Conservation (phyloP, 2,888 invertebrate genomes). For the Drosophila ochracea region DNA sequence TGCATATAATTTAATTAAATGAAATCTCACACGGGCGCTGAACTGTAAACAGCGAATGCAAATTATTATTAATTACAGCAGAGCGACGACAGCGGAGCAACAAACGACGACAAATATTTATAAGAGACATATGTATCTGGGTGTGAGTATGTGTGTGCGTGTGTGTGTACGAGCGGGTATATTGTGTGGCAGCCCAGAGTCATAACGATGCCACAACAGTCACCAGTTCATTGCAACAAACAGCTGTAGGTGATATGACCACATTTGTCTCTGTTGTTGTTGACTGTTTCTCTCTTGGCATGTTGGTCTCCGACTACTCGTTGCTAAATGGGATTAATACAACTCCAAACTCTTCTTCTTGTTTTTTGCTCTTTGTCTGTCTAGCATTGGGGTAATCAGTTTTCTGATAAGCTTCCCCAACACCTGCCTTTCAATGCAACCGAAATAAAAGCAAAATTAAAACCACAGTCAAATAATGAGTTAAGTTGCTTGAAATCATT, state of each 20-base stretch:
- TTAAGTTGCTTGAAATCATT: slow-evolving; percentile 20
- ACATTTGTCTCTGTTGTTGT: slow-evolving; percentile 18
- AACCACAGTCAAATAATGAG: slow-evolving; percentile 16
- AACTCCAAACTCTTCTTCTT: slow-evolving; percentile 27
- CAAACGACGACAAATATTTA: slow-evolving; percentile 67
- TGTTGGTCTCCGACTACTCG: slow-evolving; percentile 19
- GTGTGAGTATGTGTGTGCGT: slow-evolving; percentile 7
- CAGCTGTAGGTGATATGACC: slow-evolving; percentile 49
- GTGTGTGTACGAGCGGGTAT: slow-evolving; percentile 10
- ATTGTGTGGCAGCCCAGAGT: slow-evolving; percentile 35
- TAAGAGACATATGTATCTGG: slow-evolving; percentile 47
- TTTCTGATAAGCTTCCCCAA: neutral
- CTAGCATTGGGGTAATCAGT: slow-evolving; percentile 18
- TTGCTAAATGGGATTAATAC: slow-evolving; percentile 48
- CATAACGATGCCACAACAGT: slow-evolving; percentile 58
- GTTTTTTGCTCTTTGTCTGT: slow-evolving; percentile 22
- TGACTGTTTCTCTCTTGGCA: slow-evolving; percentile 12
- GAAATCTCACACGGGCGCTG: slow-evolving; percentile 79
- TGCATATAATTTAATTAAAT: slow-evolving; percentile 71
- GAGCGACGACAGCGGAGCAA: slow-evolving; percentile 63
- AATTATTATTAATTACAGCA: slow-evolving; percentile 76
- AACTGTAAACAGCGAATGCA: slow-evolving; percentile 80
- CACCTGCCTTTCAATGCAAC: neutral
- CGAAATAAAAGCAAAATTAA: slow-evolving; percentile 8
- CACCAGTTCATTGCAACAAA: slow-evolving; percentile 52